These are phyloP conservation scores for Amblyteles armatorius DNA, from an alignment of 2,888 invertebrate genomes.

Conservation along the genomic window DNA sequence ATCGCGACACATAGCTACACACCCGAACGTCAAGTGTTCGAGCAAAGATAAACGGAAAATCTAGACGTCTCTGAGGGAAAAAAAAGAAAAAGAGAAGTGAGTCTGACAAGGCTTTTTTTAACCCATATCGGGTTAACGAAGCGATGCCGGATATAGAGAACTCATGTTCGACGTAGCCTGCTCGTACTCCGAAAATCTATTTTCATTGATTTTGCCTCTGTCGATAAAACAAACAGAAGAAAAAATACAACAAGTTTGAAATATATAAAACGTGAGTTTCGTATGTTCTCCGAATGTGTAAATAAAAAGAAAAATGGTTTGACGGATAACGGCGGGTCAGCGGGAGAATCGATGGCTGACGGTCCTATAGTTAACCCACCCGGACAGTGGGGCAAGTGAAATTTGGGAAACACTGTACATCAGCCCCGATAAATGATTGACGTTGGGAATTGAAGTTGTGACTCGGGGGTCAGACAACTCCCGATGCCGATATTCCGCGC, in stretches of 20 bases:
- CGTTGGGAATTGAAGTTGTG: slow-evolving; percentile 20
- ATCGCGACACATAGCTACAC: slow-evolving; percentile 12
- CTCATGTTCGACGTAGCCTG: background rate
- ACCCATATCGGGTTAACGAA: background rate
- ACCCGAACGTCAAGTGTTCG: slow-evolving; percentile 27
- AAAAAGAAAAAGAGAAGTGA: background rate
- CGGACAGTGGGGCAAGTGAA: background rate
- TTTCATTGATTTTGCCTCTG: background rate
- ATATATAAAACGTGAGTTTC: background rate
- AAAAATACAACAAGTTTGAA: background rate
- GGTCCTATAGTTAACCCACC: background rate
- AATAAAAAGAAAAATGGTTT: slow-evolving; percentile 22
- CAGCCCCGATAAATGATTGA: slow-evolving; percentile 28
- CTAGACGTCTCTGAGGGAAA: slow-evolving; percentile 17
- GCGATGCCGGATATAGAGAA: background rate
- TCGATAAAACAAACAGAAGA: background rate
- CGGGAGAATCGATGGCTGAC: background rate
- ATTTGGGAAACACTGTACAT: slow-evolving; percentile 25
- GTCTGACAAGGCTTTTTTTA: background rate
- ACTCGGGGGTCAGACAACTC: background rate
- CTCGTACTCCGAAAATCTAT: background rate
- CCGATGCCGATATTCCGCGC: slow-evolving; percentile 6
- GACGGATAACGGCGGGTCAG: background rate
- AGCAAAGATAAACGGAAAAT: slow-evolving; percentile 38
- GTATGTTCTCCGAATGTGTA: background rate